Conservation (phyloP, 2,888 invertebrate species). For the Schrankia costaestrigalis region DNA sequence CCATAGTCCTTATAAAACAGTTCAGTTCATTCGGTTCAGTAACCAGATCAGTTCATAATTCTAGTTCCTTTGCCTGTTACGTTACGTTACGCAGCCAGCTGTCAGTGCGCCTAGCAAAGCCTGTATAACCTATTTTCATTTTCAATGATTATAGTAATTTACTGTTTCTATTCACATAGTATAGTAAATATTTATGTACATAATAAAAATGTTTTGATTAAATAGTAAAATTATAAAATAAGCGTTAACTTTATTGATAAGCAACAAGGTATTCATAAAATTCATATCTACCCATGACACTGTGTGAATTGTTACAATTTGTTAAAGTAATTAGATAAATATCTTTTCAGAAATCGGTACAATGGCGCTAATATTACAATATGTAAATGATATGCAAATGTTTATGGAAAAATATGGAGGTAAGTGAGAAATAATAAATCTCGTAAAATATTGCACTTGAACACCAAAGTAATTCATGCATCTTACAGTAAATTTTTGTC, state of each 20-base stretch:
- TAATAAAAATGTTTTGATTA: no score
- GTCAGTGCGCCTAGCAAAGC: slow-evolving; percentile 30
- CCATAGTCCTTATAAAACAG: no score
- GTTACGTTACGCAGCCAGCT: slow-evolving; percentile 11
- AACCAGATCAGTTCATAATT: no score
- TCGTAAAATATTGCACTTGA: no score
- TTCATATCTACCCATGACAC: slow-evolving; percentile 25
- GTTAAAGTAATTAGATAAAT: slow-evolving; percentile 19
- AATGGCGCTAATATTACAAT: slow-evolving; percentile 91
- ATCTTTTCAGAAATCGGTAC: slow-evolving; percentile 73
- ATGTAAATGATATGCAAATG: slow-evolving; percentile 88
- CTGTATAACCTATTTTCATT: slow-evolving; percentile 36
- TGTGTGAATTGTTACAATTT: slow-evolving; percentile 36
- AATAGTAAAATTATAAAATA: no score
- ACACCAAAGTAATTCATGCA: slow-evolving; percentile 2
- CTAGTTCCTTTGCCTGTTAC: slow-evolving; percentile 9
- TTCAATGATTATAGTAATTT: slow-evolving; percentile 17
- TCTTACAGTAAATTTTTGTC: slow-evolving; percentile 1
- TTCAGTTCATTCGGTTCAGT: no score
- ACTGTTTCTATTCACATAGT: background rate
- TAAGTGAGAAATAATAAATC: no score
- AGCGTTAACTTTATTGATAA: no score
- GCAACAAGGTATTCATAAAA: no score
- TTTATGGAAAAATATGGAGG: slow-evolving; percentile 92
- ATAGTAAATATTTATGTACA: no score